phyloP scores from a whole-genome alignment of 2,113 vertebrate genomes.

The Macrotus californicus region DNA sequence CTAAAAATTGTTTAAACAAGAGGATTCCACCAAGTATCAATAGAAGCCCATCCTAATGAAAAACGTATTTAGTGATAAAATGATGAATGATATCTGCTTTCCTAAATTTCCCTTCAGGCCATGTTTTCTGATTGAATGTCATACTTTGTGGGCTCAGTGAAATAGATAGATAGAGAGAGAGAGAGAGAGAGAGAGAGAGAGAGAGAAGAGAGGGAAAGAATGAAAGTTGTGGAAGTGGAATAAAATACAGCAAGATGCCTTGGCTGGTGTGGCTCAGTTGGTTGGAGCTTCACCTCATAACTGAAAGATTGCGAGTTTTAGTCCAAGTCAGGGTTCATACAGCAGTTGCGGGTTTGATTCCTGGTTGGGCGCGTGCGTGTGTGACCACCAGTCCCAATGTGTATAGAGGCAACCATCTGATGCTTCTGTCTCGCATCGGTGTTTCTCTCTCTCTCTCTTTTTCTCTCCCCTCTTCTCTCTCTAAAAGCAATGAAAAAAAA shows the following conservation, averaged over 20 bases:
- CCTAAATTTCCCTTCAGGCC: neutral
- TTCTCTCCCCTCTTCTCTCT: too few relatives aligned
- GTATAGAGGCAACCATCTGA: too few relatives aligned
- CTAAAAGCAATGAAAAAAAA: too few relatives aligned
- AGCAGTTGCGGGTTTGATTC: too few relatives aligned
- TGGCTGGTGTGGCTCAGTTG: too few relatives aligned
- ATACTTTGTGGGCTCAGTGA: neutral
- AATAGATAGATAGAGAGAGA: neutral
- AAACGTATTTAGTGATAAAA: neutral
- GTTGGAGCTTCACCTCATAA: too few relatives aligned
- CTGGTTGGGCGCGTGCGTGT: too few relatives aligned
- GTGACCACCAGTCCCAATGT: too few relatives aligned
- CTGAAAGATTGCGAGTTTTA: too few relatives aligned
- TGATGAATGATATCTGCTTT: neutral
- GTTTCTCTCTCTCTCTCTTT: too few relatives aligned
- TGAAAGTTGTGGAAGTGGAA: neutral
- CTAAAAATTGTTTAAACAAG: conserved; percentile 3
- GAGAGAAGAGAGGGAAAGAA: neutral
- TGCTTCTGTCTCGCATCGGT: too few relatives aligned
- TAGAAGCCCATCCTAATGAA: neutral
- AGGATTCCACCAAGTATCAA: neutral
- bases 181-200: neutral
- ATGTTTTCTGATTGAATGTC: neutral
- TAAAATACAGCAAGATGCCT: neutral
- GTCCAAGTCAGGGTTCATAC: too few relatives aligned